Evolutionary conservation across 2,797 vertebrate species (phyloP), one percentile per base, ranked within the genome.

Genomic region (Botia kubotai): DNA sequence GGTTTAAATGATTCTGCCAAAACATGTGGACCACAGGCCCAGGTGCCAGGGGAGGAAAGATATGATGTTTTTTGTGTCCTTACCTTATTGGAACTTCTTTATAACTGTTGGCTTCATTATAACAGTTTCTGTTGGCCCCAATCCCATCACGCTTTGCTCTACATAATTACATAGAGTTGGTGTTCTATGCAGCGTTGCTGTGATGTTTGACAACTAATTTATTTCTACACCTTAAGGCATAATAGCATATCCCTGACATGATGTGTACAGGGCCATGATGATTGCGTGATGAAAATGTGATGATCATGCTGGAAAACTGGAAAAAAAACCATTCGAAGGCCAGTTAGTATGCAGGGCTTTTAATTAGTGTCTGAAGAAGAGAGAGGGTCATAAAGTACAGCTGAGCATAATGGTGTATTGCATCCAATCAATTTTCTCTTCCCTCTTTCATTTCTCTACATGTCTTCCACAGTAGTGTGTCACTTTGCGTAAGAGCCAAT

Each of bases 31-130:
- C 48, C 43, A 50, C 26, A 75, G 50, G 48, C 43, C 26, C n/a
- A 60, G 4, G 2, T 11, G 19, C 17, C 1, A 7, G n/a, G 53
- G 57, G 12, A 29, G 16, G 10, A 75, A 77, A 68, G 29, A 57
- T 68, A n/a, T 43, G 19, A 43, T 55, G 62, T 75, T 46, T 29
- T 53, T 29, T 69, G 11, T 69, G 33, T 55, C 39, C 36, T 21
- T 70, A 6, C 11, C 16, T 70, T 36, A 1, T 8, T 23, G 26
- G 48, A 76, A 16, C 39, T 0, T 1, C 26, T 26, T 21, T 17
- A 43, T 33, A 33, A 33, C 48, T 26, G 23, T 26, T 26, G 23
- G 23, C 23, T 26, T 26, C 23, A 21, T 29, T 26, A 50, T 16
- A 2, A 12, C 7, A 16, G 39, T 60, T 70, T 48, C 55, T 17